Evolutionary conservation across 2,113 vertebrate species (phyloP), one percentile per base, ranked within the genome.

Genomic region (Pelusios castaneus): DNA sequence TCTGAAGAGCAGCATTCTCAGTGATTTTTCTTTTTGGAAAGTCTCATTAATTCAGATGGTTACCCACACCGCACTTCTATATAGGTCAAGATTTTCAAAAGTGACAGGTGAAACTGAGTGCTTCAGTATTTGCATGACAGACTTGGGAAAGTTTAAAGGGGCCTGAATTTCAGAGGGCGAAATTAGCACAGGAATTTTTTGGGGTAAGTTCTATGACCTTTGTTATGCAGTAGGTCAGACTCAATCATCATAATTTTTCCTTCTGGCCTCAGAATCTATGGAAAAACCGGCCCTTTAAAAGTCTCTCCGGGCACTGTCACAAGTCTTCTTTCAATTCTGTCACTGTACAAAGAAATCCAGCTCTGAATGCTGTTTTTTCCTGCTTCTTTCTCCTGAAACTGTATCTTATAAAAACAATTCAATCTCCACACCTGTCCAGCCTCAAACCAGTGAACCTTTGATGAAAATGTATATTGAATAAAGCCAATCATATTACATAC

Each of bases 331-430:
- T 84, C 91, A 52, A 16, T 89, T 10, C 83, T 82, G 80, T 8
- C 45, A 51, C 89, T 84, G 56, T 31, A 90, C 56, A 80, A 80
- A 1, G 24, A 88, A 85, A 89, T 34, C 45, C 67, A 54, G 83
- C 82, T 60, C 88, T 25, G 94, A 84, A 88, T 58, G 75, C 47
- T 55, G 16, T 73, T 86, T 86, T 89, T 95, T 89, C 90, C 90
- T 67, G 34, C 34, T 38, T n/a, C 34, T 67, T 83, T 80, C 95
- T 89, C 87, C 87, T 92, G 93, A 92, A 38, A 93, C 92, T 91
- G 85, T 95, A 94, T 52, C 21, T 67, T 58, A 31, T 83, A 73
- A 56, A 89, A 84, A 87, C 79, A 94, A 93, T 25, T 90, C 89
- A 88, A 67, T 92, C 78, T 76, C 85, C 91, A 82, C 87, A 80